Percentiles rank a stretch among this genome's conserved stretches.
phyloP scores from a whole-genome alignment of 2,888 invertebrate genomes.

The Agonum fuliginosum region DNA sequence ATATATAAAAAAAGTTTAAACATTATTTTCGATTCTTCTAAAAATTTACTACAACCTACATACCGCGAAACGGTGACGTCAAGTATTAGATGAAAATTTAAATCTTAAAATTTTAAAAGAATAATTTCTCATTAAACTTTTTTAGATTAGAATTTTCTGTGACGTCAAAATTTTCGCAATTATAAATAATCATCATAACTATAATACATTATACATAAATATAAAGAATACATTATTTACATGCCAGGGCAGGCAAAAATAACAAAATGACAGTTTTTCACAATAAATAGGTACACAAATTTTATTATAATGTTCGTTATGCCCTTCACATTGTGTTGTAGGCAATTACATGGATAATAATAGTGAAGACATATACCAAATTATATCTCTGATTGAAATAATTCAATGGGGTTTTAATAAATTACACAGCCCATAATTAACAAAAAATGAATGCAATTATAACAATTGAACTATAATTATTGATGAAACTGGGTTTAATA shows the following conservation, averaged over 20 bases:
- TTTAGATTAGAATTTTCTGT: constrained; percentile 14
- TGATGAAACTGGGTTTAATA: constrained; percentile 18
- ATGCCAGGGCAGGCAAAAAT: constrained; percentile 49
- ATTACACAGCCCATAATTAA: constrained; percentile 56
- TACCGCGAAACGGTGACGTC: constrained; percentile 28
- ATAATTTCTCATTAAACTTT: constrained; percentile 31
- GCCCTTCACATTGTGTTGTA: constrained; percentile 24
- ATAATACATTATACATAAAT: constrained; percentile 58
- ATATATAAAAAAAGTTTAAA: constrained; percentile 58
- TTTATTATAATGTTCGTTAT: constrained; percentile 48
- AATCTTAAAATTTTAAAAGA: constrained; percentile 30
- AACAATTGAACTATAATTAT: neutral
- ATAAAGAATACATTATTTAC: constrained; percentile 60
- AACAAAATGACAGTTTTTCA: constrained; percentile 45
- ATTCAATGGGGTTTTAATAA: constrained; percentile 52
- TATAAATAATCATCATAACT: constrained; percentile 55
- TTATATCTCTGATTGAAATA: constrained; percentile 24
- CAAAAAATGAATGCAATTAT: constrained; percentile 39
- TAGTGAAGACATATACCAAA: constrained; percentile 32
- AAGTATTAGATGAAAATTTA: neutral
- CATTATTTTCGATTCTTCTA: constrained; percentile 54
- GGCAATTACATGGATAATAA: constrained; percentile 38
- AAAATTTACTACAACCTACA: constrained; percentile 51
- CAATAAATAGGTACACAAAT: constrained; percentile 56
- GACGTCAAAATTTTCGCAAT: constrained; percentile 25